A percentile compares a stretch with the other conserved stretches of the same genome.
Evolutionary conservation across 1,140 invertebrate species (phyloP).

Genomic region (Goniozus legneri): DNA sequence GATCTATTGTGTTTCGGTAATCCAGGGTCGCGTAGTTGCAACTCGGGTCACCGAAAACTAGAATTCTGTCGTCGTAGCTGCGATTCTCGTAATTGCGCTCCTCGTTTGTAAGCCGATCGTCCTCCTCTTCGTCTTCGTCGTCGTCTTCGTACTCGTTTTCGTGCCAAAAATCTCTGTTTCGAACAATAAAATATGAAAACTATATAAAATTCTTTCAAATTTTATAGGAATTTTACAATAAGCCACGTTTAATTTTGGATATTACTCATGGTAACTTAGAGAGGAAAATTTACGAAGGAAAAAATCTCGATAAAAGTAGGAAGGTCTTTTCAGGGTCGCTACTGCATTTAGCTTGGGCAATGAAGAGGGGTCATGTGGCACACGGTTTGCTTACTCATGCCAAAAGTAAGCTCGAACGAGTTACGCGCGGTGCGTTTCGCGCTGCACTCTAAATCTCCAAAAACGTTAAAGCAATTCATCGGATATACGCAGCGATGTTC

Average conservation of each 20-base stretch:
- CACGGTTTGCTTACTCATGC: too few species aligned
- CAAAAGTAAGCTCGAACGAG: too few species aligned
- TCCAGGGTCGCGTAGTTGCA: constrained; percentile 41
- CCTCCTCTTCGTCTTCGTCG: constrained; percentile 20
- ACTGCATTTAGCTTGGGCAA: constrained; percentile 28
- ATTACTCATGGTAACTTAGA: too few species aligned
- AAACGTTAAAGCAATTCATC: too few species aligned
- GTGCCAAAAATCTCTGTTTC: constrained; percentile 36
- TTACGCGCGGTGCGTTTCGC: too few species aligned
- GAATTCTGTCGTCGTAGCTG: constrained; percentile 32
- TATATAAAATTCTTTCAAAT: too few species aligned
- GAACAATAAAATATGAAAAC: not conserved
- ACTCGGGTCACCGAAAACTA: constrained; percentile 33
- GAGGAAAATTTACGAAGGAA: too few species aligned
- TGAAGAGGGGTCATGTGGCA: constrained; percentile 31
- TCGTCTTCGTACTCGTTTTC: constrained; percentile 31
- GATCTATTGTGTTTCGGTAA: constrained; percentile 47
- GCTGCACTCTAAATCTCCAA: too few species aligned
- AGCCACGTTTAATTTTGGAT: too few species aligned
- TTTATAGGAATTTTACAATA: too few species aligned
- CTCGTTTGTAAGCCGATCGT: constrained; percentile 26
- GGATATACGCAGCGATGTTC: too few species aligned
- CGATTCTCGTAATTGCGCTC: constrained; percentile 17
- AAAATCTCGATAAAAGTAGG: constrained; percentile 29
- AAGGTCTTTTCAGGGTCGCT: constrained; percentile 32